Base-by-base conservation (phyloP, 2,888 invertebrate genomes). In the Ceraclea dissimilis region DNA sequence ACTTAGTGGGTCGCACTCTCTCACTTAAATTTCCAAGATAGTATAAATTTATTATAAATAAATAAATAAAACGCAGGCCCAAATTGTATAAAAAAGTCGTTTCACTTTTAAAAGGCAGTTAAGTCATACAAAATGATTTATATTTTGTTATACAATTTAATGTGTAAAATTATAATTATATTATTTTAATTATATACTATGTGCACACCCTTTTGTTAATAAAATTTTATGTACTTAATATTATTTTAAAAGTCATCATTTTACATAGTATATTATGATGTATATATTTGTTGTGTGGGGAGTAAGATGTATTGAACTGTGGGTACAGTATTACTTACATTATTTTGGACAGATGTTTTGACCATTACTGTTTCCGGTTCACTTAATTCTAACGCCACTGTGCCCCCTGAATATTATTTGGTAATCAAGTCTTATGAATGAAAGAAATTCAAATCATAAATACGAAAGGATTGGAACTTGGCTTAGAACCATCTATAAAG, bases 311-410 rank as follows among this genome's bases (percentile, higher is more conserved):
- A 26, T 26, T 26, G 26, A 26, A 26, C 5, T 26, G 10, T 26
- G 10, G 26, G 26, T 6, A 26, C 26, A 26, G 13, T 13, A 39
- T 16, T 13, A 8, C 16, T 39, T 39, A 13, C 13, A 39, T 8
- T 39, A n/a, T 39, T n/a, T 39, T 39, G 39, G 39, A 39, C 39
- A 39, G 39, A 39, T 39, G 39, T 39, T 39, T 39, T 16, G n/a
- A 39, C 16, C 39, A 39, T 39, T 39, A 39, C 39, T 39, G 13
- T 39, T 39, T 39, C 39, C 39, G 39, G 39, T 39, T 39, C 39
- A 16, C 16, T 39, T 39, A 39, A 16, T 39, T 13, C 39, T 39
- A 13, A 5, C 39, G 39, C 39, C 39, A 26, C 26, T 26, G 26
- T 26, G 26, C 26, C 26, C 26, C 10, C 26, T 26, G 10, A 26